A percentile compares a stretch with the other conserved stretches of the same genome.
Evolutionary conservation across 2,888 invertebrate species (phyloP).

Genomic region (Cetonia aurata): DNA sequence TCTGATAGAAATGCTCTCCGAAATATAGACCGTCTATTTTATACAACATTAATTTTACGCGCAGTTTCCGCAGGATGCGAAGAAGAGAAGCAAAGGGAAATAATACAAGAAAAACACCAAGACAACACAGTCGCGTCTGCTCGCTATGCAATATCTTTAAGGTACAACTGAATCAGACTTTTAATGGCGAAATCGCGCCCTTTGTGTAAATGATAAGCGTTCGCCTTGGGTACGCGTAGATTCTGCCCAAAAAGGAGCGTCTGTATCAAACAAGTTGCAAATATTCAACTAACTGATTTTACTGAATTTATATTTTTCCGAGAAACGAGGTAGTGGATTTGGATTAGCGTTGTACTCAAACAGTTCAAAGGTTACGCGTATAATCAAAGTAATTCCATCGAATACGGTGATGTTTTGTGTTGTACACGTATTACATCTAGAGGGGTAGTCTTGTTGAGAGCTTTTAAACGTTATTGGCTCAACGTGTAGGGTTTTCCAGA

Average conservation of each 20-base stretch:
- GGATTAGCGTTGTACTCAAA: too few species aligned
- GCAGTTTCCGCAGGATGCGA: conserved; percentile 27
- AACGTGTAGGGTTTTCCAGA: background rate
- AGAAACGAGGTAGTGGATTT: conserved; percentile 13
- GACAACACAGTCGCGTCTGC: conserved; percentile 17
- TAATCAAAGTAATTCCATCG: conserved; percentile 5
- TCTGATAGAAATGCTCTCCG: conserved; percentile 39
- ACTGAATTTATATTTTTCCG: conserved; percentile 10
- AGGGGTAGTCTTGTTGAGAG: too few species aligned
- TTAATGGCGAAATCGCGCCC: conserved; percentile 25
- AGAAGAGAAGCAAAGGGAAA: conserved; percentile 6
- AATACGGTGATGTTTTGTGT: too few species aligned
- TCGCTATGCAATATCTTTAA: conserved; percentile 30
- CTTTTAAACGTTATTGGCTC: background rate
- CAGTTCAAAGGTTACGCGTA: background rate
- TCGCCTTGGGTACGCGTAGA: background rate
- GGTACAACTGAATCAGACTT: conserved; percentile 22
- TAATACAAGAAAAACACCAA: background rate
- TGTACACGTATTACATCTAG: too few species aligned
- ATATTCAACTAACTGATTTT: conserved; percentile 26
- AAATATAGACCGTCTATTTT: conserved; percentile 41
- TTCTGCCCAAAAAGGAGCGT: conserved; percentile 6
- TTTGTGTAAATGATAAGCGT: conserved; percentile 34
- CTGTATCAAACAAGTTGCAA: conserved; percentile 28
- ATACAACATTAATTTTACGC: conserved; percentile 44